Base-by-base conservation (phyloP, 2,797 vertebrate species). In the Anabacerthia variegaticeps region DNA sequence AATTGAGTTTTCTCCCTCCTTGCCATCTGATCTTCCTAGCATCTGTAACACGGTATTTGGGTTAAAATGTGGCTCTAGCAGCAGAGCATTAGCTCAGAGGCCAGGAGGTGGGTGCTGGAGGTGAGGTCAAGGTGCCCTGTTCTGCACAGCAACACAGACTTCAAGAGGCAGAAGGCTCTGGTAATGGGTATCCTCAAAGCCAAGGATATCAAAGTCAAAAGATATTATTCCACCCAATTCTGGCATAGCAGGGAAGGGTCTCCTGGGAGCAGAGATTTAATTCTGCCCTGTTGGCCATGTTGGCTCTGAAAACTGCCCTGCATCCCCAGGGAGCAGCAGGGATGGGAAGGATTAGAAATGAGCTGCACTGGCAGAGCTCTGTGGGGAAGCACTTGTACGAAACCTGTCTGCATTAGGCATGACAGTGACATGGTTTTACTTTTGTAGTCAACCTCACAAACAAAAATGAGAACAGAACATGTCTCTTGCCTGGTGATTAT, bases 231-330 rank as follows among this genome's bases (percentile, higher is more conserved):
- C 67, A 23, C 39, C 15, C 9, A 3, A 6, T 72, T 54, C 63
- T 81, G 82, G 51, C 59, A 3, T 30, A 22, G 83, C 59, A 30
- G 68, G 72, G 62, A 67, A 85, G 39, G 48, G 67, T 22, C 9
- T 93, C 30, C 83, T 59, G 71, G 51, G 92, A 73, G 44, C 68
- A 88, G 61, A 82, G 85, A 85, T 85, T 93, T 85, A 71, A 87
- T 92, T 66, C 46, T 3, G 0, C 46, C 69, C 82, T 0, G 2
- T 36, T 55, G 8, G 61, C 63, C 0, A 0, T 43, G 61, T 13
- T 12, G 0, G 82, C 79, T 83, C 82, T 27, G 69, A 71, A 54
- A 82, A 71, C 80, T 78, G 92, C 76, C 56, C 91, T 3, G 19
- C n/a, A 1, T 66, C 85, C 88, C 76, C 52, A 6, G 76, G 61